Conservation (phyloP, 2,113 vertebrate species). For the Halcyon malimbica region DNA sequence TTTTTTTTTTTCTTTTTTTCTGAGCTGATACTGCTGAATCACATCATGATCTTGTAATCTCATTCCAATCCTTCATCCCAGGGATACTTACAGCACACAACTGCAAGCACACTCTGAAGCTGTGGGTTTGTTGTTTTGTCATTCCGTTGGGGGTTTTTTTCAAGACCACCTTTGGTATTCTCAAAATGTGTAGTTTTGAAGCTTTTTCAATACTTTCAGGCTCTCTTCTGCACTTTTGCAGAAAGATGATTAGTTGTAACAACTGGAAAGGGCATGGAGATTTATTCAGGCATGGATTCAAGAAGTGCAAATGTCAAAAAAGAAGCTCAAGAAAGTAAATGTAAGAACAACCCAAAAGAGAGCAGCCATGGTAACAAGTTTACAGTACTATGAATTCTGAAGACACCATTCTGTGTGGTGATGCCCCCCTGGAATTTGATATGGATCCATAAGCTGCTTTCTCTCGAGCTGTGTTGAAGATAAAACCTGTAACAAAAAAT, state of each 20-base stretch:
- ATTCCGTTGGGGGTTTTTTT: not conserved
- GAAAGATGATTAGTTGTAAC: slow-evolving; percentile 20
- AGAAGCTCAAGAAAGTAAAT: slow-evolving; percentile 24
- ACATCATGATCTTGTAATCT: not conserved
- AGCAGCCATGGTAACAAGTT: not conserved
- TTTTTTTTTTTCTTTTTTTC: not conserved
- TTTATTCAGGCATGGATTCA: slow-evolving; percentile 43
- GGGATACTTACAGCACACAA: not conserved
- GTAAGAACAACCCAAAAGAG: not conserved
- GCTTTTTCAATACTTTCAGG: not conserved
- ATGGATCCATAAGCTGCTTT: not conserved
- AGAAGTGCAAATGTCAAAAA: slow-evolving; percentile 69
- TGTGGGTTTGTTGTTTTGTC: too few species aligned
- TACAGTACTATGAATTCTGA: not conserved
- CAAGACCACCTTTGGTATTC: not conserved
- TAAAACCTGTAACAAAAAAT: not conserved
- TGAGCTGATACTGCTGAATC: not conserved
- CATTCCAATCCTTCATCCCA: not conserved
- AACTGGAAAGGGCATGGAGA: slow-evolving; percentile 58
- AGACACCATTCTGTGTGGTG: not conserved
- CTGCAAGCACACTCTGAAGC: not conserved
- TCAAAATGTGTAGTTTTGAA: not conserved
- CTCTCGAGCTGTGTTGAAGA: not conserved
- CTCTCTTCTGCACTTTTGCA: not conserved
- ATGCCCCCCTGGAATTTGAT: not conserved